A percentile compares a stretch with the other conserved stretches of the same genome.
These are phyloP conservation scores for Nibea albiflora DNA, from an alignment of 2,113 vertebrate species.

Conservation along the genomic window DNA sequence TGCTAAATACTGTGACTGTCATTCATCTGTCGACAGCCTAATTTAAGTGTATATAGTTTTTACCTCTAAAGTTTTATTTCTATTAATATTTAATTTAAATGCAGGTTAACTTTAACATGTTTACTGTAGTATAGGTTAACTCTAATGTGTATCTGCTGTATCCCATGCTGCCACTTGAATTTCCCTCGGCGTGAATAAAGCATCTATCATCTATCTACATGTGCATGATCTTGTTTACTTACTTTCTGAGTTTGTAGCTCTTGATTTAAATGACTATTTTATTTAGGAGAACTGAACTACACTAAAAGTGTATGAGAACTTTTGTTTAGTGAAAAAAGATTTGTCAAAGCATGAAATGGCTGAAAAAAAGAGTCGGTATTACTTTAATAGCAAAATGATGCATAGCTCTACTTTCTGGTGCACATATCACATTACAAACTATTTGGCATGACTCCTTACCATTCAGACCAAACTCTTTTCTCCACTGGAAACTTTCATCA, in stretches of 20 bases:
- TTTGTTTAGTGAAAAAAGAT: neutral
- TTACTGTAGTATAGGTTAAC: too few species aligned
- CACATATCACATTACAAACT: neutral
- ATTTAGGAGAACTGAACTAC: neutral
- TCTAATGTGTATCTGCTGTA: too few species aligned
- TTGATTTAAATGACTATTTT: neutral
- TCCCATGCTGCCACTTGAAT: too few species aligned
- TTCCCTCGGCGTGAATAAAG: too few species aligned
- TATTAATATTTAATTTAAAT: too few species aligned
- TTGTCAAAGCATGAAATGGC: neutral
- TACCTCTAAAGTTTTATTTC: too few species aligned
- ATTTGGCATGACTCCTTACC: conserved; percentile 81
- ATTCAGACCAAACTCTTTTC: conserved; percentile 91
- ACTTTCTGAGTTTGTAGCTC: neutral
- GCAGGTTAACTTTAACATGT: too few species aligned
- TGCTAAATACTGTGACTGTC: too few species aligned
- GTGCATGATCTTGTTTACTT: neutral
- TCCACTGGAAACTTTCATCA: conserved; percentile 96
- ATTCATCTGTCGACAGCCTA: too few species aligned
- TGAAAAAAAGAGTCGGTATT: neutral
- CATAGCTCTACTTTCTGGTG: neutral
- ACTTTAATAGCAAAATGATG: neutral
- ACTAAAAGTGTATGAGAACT: neutral
- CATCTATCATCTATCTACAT: too few species aligned
- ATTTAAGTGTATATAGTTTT: too few species aligned